phyloP scores from a whole-genome alignment of 2,113 vertebrate genomes.

The Protobothrops flavoviridis region DNA sequence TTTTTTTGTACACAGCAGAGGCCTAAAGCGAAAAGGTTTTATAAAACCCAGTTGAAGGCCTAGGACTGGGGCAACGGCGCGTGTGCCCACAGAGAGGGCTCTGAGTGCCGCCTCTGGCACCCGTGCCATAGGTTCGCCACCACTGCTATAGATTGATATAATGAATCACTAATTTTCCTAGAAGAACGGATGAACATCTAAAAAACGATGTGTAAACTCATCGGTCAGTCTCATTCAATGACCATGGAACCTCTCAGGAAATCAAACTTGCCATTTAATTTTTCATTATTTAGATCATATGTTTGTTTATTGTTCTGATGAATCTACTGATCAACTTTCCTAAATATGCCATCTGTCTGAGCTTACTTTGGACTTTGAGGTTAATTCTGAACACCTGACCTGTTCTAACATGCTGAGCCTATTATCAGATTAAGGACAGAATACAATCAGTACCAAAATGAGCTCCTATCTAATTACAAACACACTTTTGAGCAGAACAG shows the following conservation, averaged over 20 bases:
- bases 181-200: not conserved
- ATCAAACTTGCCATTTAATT: not conserved
- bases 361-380: constrained; percentile 32
- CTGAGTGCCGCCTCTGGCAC: no score
- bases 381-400: constrained; percentile 63
- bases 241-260: not conserved
- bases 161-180: not conserved
- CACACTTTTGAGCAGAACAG: not conserved
- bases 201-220: not conserved
- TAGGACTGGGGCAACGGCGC: no score
- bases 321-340: not conserved
- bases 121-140: no score
- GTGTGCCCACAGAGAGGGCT: no score
- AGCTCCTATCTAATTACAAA: not conserved
- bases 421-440: constrained; percentile 63
- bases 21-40: no score
- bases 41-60: no score
- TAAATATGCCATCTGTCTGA: not conserved
- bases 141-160: not conserved
- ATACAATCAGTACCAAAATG: constrained; percentile 54
- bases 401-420: constrained; percentile 53
- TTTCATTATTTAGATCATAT: not conserved
- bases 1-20: no score
- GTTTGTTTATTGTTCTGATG: not conserved
- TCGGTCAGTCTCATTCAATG: not conserved